Percentiles rank a stretch among this genome's conserved stretches.
These are phyloP conservation scores for Polyploca ridens DNA, from an alignment of 2,888 invertebrate genomes.

Conservation along the genomic window DNA sequence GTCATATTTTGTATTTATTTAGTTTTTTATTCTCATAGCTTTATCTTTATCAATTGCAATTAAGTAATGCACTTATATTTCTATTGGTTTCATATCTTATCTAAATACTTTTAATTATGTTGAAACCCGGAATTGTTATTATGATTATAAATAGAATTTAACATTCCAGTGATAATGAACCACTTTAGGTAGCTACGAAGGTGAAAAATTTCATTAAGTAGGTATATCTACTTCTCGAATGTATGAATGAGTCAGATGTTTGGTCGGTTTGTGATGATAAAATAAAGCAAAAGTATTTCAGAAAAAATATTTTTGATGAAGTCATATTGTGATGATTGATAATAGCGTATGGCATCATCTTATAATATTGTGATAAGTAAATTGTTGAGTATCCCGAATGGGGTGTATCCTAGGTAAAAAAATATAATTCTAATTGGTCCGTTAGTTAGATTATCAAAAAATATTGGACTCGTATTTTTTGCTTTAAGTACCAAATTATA, in stretches of 20 bases:
- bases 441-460: too few species aligned
- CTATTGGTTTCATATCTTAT: conserved; percentile 44
- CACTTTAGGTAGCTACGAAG: conserved; percentile 54
- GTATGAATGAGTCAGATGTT: conserved; percentile 49
- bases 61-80: conserved; percentile 29
- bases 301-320: conserved; percentile 54
- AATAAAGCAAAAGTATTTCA: conserved; percentile 51
- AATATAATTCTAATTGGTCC: too few species aligned
- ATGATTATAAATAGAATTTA: conserved; percentile 42
- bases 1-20: neutral
- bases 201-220: conserved; percentile 21
- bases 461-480: too few species aligned
- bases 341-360: conserved; percentile 31
- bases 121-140: conserved; percentile 39
- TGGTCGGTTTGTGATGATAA: conserved; percentile 46
- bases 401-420: too few species aligned
- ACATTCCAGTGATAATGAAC: conserved; percentile 45
- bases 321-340: conserved; percentile 51
- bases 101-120: conserved; percentile 29
- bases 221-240: conserved; percentile 37
- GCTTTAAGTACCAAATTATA: too few species aligned
- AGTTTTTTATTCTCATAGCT: neutral
- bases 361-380: conserved; percentile 29
- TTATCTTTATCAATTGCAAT: conserved; percentile 23
- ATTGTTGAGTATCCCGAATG: conserved; percentile 9